These are phyloP conservation scores for Heliconius himera DNA, from an alignment of 1,140 invertebrate species.

Conservation along the genomic window DNA sequence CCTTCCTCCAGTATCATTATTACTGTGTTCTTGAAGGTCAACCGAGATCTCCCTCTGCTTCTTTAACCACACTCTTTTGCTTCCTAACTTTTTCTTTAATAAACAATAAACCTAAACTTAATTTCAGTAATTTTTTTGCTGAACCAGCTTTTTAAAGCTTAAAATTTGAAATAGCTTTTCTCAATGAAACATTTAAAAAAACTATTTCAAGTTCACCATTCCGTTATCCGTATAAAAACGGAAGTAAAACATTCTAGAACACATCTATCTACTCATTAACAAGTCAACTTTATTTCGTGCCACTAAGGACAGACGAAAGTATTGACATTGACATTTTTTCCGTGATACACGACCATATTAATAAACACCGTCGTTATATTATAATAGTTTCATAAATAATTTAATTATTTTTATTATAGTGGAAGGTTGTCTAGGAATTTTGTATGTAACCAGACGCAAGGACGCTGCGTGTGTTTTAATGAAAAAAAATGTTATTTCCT, in stretches of 20 bases:
- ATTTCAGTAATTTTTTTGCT: too few species aligned
- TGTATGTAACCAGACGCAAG: background rate
- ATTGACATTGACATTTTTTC: slow-evolving; percentile 4
- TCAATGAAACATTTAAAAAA: background rate
- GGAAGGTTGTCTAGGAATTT: background rate
- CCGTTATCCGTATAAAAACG: background rate
- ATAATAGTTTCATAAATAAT: background rate
- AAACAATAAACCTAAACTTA: too few species aligned
- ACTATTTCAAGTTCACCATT: too few species aligned
- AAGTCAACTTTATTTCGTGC: background rate
- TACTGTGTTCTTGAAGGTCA: too few species aligned
- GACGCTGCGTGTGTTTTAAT: background rate
- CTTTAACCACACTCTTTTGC: too few species aligned
- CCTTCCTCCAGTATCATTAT: too few species aligned
- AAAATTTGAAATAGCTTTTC: too few species aligned
- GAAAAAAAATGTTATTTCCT: background rate
- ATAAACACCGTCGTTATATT: background rate
- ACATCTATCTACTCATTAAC: background rate
- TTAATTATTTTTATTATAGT: slow-evolving; percentile 9
- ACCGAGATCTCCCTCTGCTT: too few species aligned
- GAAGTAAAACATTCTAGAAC: slow-evolving; percentile 6
- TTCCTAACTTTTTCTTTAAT: too few species aligned
- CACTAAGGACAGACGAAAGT: background rate
- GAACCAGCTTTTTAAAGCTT: too few species aligned
- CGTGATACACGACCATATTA: background rate